These are phyloP conservation scores for Calliopsis andreniformis DNA, from an alignment of 1,140 invertebrate genomes.

Conservation along the genomic window DNA sequence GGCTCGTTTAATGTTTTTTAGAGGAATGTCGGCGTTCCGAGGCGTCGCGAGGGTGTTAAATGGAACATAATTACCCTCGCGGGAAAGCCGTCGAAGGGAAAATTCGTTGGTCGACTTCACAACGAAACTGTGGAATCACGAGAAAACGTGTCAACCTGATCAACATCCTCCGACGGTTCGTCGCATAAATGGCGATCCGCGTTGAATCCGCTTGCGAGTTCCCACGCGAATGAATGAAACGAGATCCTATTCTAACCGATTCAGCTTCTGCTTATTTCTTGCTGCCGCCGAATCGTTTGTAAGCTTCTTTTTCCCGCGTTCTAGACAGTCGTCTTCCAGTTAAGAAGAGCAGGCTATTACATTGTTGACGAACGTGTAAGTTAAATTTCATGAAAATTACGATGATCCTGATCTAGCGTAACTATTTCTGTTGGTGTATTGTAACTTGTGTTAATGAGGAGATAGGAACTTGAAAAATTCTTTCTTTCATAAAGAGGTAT, in stretches of 20 bases:
- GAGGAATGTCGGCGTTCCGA: not conserved
- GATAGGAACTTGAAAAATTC: too few relatives aligned
- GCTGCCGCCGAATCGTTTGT: slow-evolving; percentile 77
- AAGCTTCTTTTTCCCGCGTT: slow-evolving; percentile 96
- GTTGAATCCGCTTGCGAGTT: not conserved
- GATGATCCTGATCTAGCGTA: too few relatives aligned
- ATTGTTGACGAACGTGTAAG: too few relatives aligned
- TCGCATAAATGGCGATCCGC: slow-evolving; percentile 16
- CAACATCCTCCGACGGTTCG: not conserved
- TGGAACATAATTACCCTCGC: slow-evolving; percentile 20
- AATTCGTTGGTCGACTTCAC: slow-evolving; percentile 11
- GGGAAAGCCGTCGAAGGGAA: slow-evolving; percentile 19
- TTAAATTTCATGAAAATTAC: too few relatives aligned
- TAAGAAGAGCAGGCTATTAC: slow-evolving; percentile 94
- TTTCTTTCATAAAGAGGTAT: too few relatives aligned
- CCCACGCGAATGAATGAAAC: slow-evolving; percentile 32
- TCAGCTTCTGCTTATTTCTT: slow-evolving; percentile 67
- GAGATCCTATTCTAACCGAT: slow-evolving; percentile 59
- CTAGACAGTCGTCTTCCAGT: slow-evolving; percentile 94
- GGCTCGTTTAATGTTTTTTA: slow-evolving; percentile 19
- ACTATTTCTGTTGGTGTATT: too few relatives aligned
- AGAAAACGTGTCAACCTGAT: not conserved
- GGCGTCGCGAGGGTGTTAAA: slow-evolving; percentile 33
- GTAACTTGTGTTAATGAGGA: too few relatives aligned
- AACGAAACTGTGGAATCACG: slow-evolving; percentile 17